A percentile compares a stretch with the other conserved stretches of the same genome.
These are phyloP conservation scores for Pseudanteris insignis DNA, from an alignment of 2,888 invertebrate species.

Conservation along the genomic window DNA sequence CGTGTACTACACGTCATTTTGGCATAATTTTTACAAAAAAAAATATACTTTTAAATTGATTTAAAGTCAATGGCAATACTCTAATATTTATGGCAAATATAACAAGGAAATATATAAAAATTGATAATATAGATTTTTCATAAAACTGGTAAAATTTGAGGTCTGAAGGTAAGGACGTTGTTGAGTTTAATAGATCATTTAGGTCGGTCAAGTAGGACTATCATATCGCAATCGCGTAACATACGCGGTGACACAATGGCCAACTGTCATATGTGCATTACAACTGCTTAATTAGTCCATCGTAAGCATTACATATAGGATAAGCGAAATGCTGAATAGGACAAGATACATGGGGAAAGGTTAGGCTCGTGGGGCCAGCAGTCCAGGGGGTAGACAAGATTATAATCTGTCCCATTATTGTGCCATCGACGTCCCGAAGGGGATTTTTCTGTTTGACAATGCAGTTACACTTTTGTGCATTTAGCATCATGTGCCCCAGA, in stretches of 20 bases:
- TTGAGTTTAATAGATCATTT: constrained; percentile 23
- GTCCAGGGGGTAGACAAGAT: constrained; percentile 66
- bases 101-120: no score
- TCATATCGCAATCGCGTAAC: constrained; percentile 18
- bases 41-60: no score
- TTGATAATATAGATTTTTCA: no score
- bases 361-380: constrained; percentile 20
- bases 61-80: no score
- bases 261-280: constrained; percentile 42
- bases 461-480: constrained; percentile 66
- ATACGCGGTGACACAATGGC: constrained; percentile 31
- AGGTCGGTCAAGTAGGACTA: constrained; percentile 30
- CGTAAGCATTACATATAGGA: constrained; percentile 37
- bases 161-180: no score
- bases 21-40: no score
- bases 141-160: no score
- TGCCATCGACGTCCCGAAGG: constrained; percentile 66
- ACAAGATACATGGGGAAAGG: constrained; percentile 41
- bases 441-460: constrained; percentile 65
- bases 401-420: constrained; percentile 67
- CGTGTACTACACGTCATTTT: no score
- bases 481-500: constrained; percentile 61
- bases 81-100: no score
- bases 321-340: constrained; percentile 31
- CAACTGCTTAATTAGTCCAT: constrained; percentile 43